A percentile compares a stretch with the other conserved stretches of the same genome.
These are phyloP conservation scores for Rhynchopsitta pachyrhyncha DNA, from an alignment of 2,113 vertebrate genomes.

Conservation along the genomic window DNA sequence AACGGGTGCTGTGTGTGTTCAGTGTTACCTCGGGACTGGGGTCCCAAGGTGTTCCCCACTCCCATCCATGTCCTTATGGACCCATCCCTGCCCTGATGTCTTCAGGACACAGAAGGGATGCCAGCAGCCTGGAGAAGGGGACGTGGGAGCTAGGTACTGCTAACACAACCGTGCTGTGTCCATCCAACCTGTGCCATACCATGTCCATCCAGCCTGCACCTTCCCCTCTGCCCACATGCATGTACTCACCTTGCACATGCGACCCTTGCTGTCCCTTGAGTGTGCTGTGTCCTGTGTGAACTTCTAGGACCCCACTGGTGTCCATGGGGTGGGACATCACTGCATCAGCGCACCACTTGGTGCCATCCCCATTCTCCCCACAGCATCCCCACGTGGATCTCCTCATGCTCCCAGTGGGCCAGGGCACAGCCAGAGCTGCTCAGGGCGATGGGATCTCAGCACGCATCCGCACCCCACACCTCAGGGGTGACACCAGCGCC, in stretches of 20 bases:
- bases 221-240: background rate
- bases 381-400: background rate
- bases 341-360: background rate
- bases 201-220: background rate
- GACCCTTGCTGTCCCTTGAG: rapidly evolving
- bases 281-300: background rate
- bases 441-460: rapidly evolving
- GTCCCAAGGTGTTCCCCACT: rapidly evolving
- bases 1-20: background rate
- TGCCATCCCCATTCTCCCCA: background rate
- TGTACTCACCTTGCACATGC: background rate
- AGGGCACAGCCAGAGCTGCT: background rate
- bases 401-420: background rate
- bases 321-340: rapidly evolving
- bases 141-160: background rate
- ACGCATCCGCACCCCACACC: background rate
- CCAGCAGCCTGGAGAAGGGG: background rate
- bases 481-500: background rate
- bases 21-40: background rate
- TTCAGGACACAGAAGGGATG: background rate
- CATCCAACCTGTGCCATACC: background rate
- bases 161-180: background rate
- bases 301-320: background rate
- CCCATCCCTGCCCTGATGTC: background rate
- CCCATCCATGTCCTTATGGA: background rate